Evolutionary conservation across 2,113 vertebrate species (phyloP).

Genomic region (Micromys minutus): DNA sequence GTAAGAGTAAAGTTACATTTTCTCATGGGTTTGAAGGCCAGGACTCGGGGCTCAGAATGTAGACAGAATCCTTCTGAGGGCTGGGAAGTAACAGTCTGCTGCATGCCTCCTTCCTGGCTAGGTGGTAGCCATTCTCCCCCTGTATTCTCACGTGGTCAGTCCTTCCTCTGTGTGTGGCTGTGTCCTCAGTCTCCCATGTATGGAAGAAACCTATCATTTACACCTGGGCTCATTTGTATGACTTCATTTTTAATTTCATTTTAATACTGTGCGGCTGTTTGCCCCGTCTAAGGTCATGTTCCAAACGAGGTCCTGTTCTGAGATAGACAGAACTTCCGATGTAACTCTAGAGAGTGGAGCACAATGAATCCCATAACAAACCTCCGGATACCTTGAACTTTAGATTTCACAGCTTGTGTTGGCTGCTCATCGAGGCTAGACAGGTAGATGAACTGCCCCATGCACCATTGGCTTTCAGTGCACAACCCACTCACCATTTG

Average conservation of each 20-base stretch:
- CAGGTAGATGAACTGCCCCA: too few species aligned
- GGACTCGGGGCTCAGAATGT: neutral
- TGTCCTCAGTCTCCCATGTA: neutral
- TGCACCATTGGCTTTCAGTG: neutral
- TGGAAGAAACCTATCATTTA: neutral
- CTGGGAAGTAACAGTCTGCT: neutral
- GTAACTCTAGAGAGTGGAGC: neutral
- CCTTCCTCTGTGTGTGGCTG: neutral
- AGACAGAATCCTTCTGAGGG: neutral
- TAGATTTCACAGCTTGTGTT: neutral
- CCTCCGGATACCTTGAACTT: neutral
- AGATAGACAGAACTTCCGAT: neutral
- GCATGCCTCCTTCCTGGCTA: neutral
- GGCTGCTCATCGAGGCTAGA: neutral
- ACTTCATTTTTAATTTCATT: conserved; percentile 1
- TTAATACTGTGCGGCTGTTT: neutral
- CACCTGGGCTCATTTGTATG: too few species aligned
- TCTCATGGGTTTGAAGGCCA: neutral
- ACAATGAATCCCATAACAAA: neutral
- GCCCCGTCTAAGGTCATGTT: neutral
- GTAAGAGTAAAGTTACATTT: neutral
- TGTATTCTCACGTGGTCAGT: neutral
- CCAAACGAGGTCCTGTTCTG: neutral
- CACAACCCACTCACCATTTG: neutral
- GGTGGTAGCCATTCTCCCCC: neutral